Base-by-base conservation (phyloP, 1,140 invertebrate species). In the Aphaenogaster floridana region DNA sequence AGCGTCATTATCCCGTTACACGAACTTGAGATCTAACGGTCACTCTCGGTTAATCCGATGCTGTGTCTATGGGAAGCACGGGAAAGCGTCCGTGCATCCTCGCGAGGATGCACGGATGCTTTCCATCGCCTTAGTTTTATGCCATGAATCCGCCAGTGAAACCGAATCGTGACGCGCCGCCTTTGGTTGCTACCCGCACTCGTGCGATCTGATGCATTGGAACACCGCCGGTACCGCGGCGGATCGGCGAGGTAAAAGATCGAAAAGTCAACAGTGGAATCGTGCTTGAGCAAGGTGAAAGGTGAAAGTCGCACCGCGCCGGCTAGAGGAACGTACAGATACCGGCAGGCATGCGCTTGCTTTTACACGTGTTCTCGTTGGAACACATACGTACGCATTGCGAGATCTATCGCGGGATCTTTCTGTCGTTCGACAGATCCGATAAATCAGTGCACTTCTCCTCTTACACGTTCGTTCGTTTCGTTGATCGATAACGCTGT, bases 281-380 rank as follows among this genome's bases (percentile, higher is more conserved):
- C 92, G 90, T 93, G 92, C 89, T 90, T 74, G 79, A 48, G 80
- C 86, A 90, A 95, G 94, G 95, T 93, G 94, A 95, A 95, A 95
- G 94, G 94, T 95, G 95, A 95, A 95, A 95, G 94, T 94, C 90
- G 91, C 88, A 83, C 54, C 84, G 79, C 74, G 79, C 87, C 87
- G 87, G 13, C 42, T 69, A 50, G 61, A 83, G 15, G 69, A 45
- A 57, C 63, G 52, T 72, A 57, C 8, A 45, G 34, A 45, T 74
- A 63, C 50, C 57, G 69, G 34, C 13, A 39, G 42, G 11, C 72
- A 76, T 83, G 86, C 59, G 71, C 42, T 61, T 81, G 86, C 86
- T 88, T 92, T 84, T 54, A 84, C 87, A 87, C 89, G 88, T 90
- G 77, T 54, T 87, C 21, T 64, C 86, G 85, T 89, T 84, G 74